phyloP scores from a whole-genome alignment of 2,113 vertebrate species.

The Chascanopsetta lugubris region DNA sequence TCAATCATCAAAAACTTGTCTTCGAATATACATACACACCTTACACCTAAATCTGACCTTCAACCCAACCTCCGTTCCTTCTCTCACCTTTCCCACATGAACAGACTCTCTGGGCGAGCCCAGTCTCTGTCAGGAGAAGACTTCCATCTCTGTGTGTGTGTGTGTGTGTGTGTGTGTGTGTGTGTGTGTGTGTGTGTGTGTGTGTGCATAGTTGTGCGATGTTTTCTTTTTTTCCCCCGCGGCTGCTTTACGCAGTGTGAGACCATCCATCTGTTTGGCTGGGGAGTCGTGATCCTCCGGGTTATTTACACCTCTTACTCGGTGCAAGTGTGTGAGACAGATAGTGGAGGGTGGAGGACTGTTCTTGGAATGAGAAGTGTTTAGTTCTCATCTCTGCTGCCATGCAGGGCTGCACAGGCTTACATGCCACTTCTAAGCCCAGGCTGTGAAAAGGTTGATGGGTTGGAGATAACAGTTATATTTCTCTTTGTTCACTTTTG shows the following conservation, averaged over 20 bases:
- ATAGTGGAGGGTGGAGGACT: conserved; percentile 14
- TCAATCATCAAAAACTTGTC: no score
- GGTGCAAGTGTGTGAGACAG: conserved; percentile 12
- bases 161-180: no score
- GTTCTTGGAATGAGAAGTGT: conserved; percentile 11
- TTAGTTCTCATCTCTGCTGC: not conserved
- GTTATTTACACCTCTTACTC: conserved; percentile 45
- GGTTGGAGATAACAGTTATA: no score
- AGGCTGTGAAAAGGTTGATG: not conserved
- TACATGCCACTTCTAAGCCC: not conserved
- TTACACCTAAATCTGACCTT: conserved; percentile 48
- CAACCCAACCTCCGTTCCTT: conserved; percentile 33
- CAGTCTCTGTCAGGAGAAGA: conserved; percentile 40
- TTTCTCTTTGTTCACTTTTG: no score
- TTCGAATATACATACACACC: conserved; percentile 33
- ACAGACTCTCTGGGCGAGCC: conserved; percentile 36
- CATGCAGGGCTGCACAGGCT: not conserved
- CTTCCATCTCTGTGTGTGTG: conserved; percentile 34
- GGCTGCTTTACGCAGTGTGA: conserved; percentile 14
- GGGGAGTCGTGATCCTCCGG: conserved; percentile 9
- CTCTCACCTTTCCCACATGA: conserved; percentile 61
- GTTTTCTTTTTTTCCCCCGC: conserved; percentile 14
- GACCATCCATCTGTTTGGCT: conserved; percentile 44
- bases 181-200: no score
- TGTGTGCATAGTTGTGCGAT: conserved; percentile 17